Evolutionary conservation across 2,113 vertebrate species (phyloP), one percentile per base, ranked within the genome.

Genomic region (Motacilla alba): DNA sequence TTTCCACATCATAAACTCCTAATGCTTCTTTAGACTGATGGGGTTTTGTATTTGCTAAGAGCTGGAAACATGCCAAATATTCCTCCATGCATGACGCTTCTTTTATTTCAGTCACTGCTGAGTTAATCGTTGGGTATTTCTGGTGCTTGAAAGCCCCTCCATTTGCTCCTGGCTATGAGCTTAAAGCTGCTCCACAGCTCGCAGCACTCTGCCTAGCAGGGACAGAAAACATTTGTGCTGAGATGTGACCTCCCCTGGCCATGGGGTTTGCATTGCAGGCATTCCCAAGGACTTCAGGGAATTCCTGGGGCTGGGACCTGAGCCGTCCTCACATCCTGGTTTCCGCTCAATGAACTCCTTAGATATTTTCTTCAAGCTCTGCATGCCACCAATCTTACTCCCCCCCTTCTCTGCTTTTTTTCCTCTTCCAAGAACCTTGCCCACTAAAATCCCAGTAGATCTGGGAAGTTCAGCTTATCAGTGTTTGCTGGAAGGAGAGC

Each of bases 1-100:
- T 98, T 98, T 98, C 97, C 97, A 97, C 97, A 97, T 96, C 97
- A 97, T 98, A 97, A 98, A 98, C 96, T 97, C 95, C 95, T 96
- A 98, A 98, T 96, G 97, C 94, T 97, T 96, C 95, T 97, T 97
- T 95, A 95, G 97, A 96, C 90, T 97, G 96, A 97, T 95, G 80
- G 96, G 67, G 62, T 79, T 98, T 96, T 92, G 82, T 91, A 56
- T 96, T 97, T 97, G 87, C 96, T 91, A 79, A 93, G 94, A 39
- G 93, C n/a, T 55, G 96, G 97, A 97, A 93, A 95, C 33, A 31
- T 68, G 94, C 95, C 95, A 97, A 95, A 86, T 83, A 94, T 92
- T 93, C 87, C 86, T 92, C 83, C 73, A 84, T 50, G 91, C 90
- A 73, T 74, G 70, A 35, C 2, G 2, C 63, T 93, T 52, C 76